These are phyloP conservation scores for Pangasianodon gigas DNA, from an alignment of 2,113 vertebrate genomes.

Conservation along the genomic window DNA sequence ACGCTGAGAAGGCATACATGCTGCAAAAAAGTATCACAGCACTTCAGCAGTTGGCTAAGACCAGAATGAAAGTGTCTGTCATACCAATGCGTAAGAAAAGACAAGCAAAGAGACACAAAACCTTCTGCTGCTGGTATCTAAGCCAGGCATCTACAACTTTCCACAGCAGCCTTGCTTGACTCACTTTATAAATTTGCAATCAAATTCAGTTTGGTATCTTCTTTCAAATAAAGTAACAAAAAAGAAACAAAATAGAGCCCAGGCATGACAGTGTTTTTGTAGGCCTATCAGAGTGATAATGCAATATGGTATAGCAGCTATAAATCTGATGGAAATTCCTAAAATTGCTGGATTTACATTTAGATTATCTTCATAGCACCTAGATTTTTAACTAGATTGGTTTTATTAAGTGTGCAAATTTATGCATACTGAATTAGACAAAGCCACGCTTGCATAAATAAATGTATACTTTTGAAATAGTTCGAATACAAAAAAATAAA, in stretches of 20 bases:
- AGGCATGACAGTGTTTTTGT: background rate
- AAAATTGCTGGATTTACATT: background rate
- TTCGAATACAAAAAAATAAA: background rate
- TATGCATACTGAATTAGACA: background rate
- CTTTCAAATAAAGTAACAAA: background rate
- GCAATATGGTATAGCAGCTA: background rate
- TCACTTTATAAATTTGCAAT: background rate
- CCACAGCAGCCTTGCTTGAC: background rate
- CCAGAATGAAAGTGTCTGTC: background rate
- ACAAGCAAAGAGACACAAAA: conserved; percentile 14
- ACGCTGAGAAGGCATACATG: conserved; percentile 89
- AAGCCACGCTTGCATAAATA: background rate
- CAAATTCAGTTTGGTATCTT: background rate
- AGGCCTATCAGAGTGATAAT: background rate
- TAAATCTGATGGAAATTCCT: background rate
- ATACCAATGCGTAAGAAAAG: background rate
- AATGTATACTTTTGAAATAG: background rate
- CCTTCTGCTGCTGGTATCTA: background rate
- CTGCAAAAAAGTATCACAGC: conserved; percentile 63
- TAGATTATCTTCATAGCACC: background rate
- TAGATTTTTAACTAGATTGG: background rate
- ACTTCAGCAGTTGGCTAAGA: background rate
- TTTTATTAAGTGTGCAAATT: background rate
- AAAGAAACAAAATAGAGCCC: background rate
- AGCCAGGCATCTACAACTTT: background rate